Evolutionary conservation across 2,888 invertebrate genomes (phyloP), one percentile per base, ranked within the genome.

Genomic region (Thymelicus sylvestris): DNA sequence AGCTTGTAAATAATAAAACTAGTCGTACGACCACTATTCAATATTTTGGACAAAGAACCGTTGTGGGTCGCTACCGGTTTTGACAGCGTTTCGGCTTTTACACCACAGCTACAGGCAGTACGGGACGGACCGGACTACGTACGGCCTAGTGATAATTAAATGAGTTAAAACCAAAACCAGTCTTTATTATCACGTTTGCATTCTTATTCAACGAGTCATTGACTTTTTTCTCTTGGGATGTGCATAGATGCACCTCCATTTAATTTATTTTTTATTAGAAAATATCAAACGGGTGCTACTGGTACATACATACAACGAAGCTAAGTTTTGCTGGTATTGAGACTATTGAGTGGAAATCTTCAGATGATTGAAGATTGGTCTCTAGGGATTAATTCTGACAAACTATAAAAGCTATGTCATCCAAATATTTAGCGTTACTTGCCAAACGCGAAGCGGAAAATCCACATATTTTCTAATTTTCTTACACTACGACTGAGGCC

Each of bases 111-210:
- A 31, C 31, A 31, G 31, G 3, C 31, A 31, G 31, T 31, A 31
- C 31, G 3, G 31, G 38, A 68, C 19, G 19, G 19, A 2, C 19
- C 19, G 19, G 19, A 2, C 19, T 19, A 19, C 19, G 19, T 19
- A 19, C 63, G 55, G 7, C 24, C 31, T 31, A 63, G 63, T 52
- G 63, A 68, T 68, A 68, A 68, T 68, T 57, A 68, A 68, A 63
- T 62, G 67, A 48, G 52, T 47, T 68, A 63, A 68, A 68, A 47
- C 67, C 47, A 61, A 63, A 68, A 68, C 68, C 68, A 38, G 68
- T 68, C 55, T 68, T 57, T 31, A 57, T 59, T 66, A 66, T 68
- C 55, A 12, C 50, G 52, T n/a, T 15, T 63, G 52, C 47, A 68
- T 62, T 41, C 61, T 38, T 15, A 12, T 59, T 38, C 31, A 31